Evolutionary conservation across 1,140 invertebrate species (phyloP), one percentile per base, ranked within the genome.

Genomic region (Rhagoletis zephyria): DNA sequence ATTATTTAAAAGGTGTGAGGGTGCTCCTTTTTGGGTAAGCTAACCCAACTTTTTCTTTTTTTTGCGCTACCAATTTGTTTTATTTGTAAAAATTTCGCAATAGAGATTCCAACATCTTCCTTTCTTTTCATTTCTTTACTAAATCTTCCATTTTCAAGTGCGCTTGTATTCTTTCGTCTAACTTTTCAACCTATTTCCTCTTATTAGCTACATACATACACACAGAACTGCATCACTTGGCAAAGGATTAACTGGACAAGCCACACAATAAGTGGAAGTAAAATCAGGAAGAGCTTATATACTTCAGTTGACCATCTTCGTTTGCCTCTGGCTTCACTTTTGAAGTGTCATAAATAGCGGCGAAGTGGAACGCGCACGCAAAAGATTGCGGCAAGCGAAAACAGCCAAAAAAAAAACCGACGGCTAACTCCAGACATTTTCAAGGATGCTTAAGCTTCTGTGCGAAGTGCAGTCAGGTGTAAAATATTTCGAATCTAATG

Each of bases 381-480:
- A 14, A 4, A 63, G 4, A 63, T n/a, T 16, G 61, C 1, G 30
- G 48, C 4, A 81, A 56, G n/a, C 74, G 48, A 51, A 30, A 56
- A 48, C 74, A 42, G 5, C 7, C 6, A 19, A 6, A 81, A 4
- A 30, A 30, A 30, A 81, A n/a, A n/a, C 48, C n/a, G 51, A 74
- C 19, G 74, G 9, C 51, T 56, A 30, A 56, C 48, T 81, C 74
- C 48, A 81, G 74, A 81, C 74, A 81, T 81, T 51, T 56, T 81
- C 48, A 9, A 59, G 48, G 7, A 19, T 12, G 19, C 74, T 81
- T 81, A n/a, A 56, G 74, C n/a, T 56, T 51, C 16, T 81, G 74
- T 81, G 45, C 56, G 74, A 81, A 81, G 74, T 56, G 74, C 74
- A 9, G 51, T 81, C 74, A 81, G 74, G 74, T 81, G 74, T 81